Percentiles rank a stretch among this genome's conserved stretches.
Conservation (phyloP, 2,888 invertebrate species). For the Monoplex corrugatus region DNA sequence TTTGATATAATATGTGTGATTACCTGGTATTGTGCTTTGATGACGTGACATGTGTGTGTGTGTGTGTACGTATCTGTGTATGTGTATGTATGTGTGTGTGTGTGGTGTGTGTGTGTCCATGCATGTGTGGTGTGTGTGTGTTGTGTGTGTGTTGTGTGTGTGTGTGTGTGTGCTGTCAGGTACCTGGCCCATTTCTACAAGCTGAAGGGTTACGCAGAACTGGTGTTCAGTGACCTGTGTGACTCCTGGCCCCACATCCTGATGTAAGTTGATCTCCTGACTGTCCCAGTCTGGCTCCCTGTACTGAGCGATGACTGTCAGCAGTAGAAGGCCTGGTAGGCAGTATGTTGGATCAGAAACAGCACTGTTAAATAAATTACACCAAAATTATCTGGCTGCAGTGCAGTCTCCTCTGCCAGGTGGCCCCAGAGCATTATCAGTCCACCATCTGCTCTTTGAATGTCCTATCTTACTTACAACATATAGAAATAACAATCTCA, state of each 20-base stretch:
- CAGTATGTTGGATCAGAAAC: too few relatives aligned
- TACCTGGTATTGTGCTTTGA: not conserved
- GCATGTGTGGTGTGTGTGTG: not conserved
- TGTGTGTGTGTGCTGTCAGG: constrained; percentile 62
- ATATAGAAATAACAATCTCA: too few relatives aligned
- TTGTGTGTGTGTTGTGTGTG: not conserved
- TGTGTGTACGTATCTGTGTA: not conserved
- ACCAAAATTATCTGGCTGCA: too few relatives aligned
- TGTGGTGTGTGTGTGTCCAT: not conserved
- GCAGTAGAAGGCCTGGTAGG: too few relatives aligned
- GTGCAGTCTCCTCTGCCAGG: too few relatives aligned
- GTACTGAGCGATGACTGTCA: too few relatives aligned
- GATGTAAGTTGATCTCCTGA: constrained; percentile 79
- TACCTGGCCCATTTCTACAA: constrained; percentile 83
- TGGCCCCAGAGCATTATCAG: too few relatives aligned
- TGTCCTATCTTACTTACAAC: too few relatives aligned
- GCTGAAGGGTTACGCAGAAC: constrained; percentile 86
- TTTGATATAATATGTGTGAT: too few relatives aligned
- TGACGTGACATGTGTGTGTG: not conserved
- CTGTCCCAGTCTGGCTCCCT: constrained; percentile 67
- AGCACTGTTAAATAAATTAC: too few relatives aligned
- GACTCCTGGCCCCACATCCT: constrained; percentile 88
- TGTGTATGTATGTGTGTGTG: constrained; percentile 7
- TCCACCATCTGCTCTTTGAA: too few relatives aligned
- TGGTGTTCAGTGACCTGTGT: constrained; percentile 90